Conservation (phyloP, 2,113 vertebrate genomes). For the Leucopsar rothschildi region DNA sequence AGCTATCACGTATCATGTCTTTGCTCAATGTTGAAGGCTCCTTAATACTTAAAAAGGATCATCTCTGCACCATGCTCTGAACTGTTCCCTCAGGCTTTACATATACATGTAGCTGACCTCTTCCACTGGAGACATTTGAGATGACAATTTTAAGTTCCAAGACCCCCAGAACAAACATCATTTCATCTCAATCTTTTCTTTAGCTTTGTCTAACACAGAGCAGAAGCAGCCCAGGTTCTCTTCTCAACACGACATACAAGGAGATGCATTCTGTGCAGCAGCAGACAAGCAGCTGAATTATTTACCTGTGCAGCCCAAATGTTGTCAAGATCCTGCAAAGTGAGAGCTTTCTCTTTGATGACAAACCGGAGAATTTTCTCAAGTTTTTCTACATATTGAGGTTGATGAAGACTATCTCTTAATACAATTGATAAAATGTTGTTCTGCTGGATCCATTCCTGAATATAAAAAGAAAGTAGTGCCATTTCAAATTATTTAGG, state of each 20-base stretch:
- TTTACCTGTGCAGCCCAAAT: slow-evolving; percentile 99
- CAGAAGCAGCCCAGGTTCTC: neutral
- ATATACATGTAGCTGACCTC: rapidly evolving
- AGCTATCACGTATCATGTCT: neutral
- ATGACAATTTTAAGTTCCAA: neutral
- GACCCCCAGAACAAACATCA: neutral
- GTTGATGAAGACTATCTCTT: slow-evolving; percentile 97
- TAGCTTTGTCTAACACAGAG: neutral
- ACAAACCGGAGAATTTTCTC: slow-evolving; percentile 99
- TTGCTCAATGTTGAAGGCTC: neutral
- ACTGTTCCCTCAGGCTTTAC: neutral
- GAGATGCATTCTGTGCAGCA: neutral
- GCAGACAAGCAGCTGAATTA: neutral
- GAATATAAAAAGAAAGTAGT: slow-evolving; percentile 41
- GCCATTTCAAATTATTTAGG: slow-evolving; percentile 30
- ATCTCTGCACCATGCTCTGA: neutral
- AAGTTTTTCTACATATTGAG: slow-evolving; percentile 98
- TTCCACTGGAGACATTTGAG: neutral
- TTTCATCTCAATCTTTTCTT: neutral
- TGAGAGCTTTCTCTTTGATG: slow-evolving; percentile 98
- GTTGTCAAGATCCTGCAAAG: slow-evolving; percentile 97
- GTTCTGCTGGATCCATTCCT: slow-evolving; percentile 99
- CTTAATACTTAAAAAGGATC: neutral
- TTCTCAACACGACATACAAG: neutral
- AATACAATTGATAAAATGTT: slow-evolving; percentile 98